These are phyloP conservation scores for Brenthis hecate DNA, from an alignment of 2,888 invertebrate species.

Conservation along the genomic window DNA sequence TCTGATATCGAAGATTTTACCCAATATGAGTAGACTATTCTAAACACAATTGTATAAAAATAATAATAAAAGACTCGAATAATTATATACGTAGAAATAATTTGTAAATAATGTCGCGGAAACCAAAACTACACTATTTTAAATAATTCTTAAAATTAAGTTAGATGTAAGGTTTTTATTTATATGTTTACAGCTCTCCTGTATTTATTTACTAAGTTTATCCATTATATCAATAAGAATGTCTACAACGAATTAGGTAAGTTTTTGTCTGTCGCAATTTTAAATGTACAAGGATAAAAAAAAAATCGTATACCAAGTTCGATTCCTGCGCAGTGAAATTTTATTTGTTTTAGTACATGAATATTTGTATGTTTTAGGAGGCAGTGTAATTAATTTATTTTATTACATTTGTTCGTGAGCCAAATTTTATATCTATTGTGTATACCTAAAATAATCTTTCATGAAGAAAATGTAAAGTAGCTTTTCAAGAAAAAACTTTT, in stretches of 20 bases:
- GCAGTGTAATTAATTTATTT: too few species aligned
- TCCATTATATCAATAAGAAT: constrained; percentile 13
- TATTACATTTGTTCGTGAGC: too few species aligned
- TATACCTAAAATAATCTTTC: not conserved
- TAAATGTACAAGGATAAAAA: not conserved
- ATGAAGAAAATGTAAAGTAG: constrained; percentile 1
- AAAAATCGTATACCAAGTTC: not conserved
- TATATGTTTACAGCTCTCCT: not conserved
- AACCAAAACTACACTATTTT: constrained; percentile 20
- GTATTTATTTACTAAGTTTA: constrained; percentile 10
- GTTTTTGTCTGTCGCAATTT: not conserved
- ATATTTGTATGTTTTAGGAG: too few species aligned
- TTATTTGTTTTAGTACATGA: too few species aligned
- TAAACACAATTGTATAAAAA: not conserved
- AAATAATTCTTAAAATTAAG: constrained; percentile 7
- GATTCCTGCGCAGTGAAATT: not conserved
- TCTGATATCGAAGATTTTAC: not conserved
- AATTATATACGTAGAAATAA: constrained; percentile 7
- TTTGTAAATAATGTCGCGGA: constrained; percentile 21
- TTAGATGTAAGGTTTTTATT: not conserved
- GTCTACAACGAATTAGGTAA: constrained; percentile 30
- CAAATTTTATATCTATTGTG: too few species aligned
- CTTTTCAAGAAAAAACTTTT: constrained; percentile 3
- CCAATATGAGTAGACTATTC: not conserved
- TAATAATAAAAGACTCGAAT: constrained; percentile 11